Conservation (phyloP, 2,113 vertebrate genomes). For the Callocephalon fimbriatum region DNA sequence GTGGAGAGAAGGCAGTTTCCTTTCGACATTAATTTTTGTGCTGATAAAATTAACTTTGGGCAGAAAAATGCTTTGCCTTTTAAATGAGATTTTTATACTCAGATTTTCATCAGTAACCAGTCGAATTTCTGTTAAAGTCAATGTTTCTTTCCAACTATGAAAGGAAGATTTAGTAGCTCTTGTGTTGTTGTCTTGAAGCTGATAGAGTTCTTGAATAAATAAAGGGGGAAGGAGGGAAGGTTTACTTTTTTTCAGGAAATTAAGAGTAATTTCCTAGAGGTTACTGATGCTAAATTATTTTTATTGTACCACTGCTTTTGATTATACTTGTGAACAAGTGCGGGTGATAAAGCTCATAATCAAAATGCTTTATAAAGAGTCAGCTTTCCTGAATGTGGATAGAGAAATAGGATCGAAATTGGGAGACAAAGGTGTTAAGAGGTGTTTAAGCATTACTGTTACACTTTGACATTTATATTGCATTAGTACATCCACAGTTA, state of each 20-base stretch:
- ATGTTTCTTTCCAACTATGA: background rate
- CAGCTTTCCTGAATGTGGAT: background rate
- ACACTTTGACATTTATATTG: background rate
- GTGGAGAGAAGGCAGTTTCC: background rate
- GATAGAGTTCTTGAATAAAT: background rate
- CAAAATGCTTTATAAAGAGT: background rate
- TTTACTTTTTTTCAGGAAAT: background rate
- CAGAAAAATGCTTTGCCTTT: slow-evolving; percentile 3
- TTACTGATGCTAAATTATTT: background rate
- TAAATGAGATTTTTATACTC: background rate
- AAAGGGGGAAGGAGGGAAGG: background rate
- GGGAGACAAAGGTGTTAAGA: background rate
- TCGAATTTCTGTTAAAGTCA: background rate
- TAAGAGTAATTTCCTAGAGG: background rate
- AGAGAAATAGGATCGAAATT: background rate
- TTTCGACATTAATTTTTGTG: background rate
- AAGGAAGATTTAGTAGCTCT: background rate
- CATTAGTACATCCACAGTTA: background rate
- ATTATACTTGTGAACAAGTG: background rate
- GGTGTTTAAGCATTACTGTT: background rate
- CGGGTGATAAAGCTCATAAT: background rate
- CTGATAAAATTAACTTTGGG: background rate
- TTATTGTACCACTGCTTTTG: background rate
- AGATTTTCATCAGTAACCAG: background rate
- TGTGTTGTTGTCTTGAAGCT: background rate